Evolutionary conservation across 1,140 invertebrate genomes (phyloP).

Genomic region (Ceratina australensis): DNA sequence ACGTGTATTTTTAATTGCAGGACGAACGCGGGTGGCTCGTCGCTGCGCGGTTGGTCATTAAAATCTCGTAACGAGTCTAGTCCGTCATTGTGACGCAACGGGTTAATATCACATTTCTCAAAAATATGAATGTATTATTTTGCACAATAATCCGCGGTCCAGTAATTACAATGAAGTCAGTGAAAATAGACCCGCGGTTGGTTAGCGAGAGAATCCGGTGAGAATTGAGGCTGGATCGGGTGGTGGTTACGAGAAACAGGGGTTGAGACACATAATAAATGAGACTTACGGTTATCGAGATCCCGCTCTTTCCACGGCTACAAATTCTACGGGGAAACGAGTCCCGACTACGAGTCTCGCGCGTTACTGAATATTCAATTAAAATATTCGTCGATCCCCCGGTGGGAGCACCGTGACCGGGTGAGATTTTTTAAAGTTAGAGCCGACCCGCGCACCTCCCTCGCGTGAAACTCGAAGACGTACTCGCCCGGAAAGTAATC

Average conservation of each 20-base stretch:
- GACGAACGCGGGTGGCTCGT: too few species aligned
- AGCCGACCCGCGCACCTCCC: too few species aligned
- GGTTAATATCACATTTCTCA: too few species aligned
- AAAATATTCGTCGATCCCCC: constrained; percentile 18
- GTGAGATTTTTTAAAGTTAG: constrained; percentile 34
- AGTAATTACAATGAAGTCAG: too few species aligned
- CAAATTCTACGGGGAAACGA: constrained; percentile 18
- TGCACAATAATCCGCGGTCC: too few species aligned
- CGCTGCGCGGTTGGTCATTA: too few species aligned
- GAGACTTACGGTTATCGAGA: constrained; percentile 41
- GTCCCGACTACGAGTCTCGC: not conserved
- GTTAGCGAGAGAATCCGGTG: not conserved
- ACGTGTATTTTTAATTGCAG: too few species aligned
- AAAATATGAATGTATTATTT: too few species aligned
- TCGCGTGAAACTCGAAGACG: constrained; percentile 10
- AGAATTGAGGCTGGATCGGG: constrained; percentile 30
- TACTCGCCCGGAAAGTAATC: constrained; percentile 35
- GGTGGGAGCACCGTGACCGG: not conserved
- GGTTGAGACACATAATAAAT: constrained; percentile 18
- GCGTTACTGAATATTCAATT: constrained; percentile 15
- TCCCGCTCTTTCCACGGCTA: not conserved
- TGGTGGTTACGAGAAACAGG: not conserved
- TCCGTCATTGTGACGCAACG: too few species aligned
- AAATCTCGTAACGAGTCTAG: too few species aligned
- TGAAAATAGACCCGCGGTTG: too few species aligned